Evolutionary conservation across 2,113 vertebrate genomes (phyloP).

Genomic region (Corvus cornix): DNA sequence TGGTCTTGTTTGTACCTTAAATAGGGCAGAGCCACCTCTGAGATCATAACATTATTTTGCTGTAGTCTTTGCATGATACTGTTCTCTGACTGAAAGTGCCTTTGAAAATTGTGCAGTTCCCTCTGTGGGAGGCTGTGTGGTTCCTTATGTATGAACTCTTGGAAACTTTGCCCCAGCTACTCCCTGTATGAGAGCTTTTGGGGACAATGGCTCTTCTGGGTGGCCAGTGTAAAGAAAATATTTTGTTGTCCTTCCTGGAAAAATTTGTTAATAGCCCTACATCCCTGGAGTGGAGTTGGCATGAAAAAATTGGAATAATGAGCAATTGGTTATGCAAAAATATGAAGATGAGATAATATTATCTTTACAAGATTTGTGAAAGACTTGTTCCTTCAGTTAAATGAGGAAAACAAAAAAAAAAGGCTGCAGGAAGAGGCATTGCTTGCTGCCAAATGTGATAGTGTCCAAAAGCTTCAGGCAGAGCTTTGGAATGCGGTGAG

Average conservation of each 20-base stretch:
- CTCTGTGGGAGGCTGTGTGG: background rate
- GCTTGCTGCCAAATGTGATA: background rate
- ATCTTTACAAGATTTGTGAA: background rate
- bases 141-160: background rate
- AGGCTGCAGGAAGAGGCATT: background rate
- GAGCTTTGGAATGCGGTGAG: background rate
- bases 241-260: background rate
- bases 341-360: background rate
- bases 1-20: background rate
- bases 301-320: background rate
- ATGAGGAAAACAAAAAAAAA: background rate
- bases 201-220: background rate
- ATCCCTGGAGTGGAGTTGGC: background rate
- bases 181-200: background rate
- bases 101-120: background rate
- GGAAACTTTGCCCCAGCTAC: background rate
- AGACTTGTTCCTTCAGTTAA: background rate
- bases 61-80: rapidly evolving
- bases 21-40: background rate
- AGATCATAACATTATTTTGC: background rate
- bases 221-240: background rate
- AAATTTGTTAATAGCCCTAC: background rate
- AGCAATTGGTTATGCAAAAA: background rate
- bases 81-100: background rate
- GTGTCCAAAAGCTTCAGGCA: background rate